Evolutionary conservation across 2,113 vertebrate genomes (phyloP).

Genomic region (Syngnathus floridae): DNA sequence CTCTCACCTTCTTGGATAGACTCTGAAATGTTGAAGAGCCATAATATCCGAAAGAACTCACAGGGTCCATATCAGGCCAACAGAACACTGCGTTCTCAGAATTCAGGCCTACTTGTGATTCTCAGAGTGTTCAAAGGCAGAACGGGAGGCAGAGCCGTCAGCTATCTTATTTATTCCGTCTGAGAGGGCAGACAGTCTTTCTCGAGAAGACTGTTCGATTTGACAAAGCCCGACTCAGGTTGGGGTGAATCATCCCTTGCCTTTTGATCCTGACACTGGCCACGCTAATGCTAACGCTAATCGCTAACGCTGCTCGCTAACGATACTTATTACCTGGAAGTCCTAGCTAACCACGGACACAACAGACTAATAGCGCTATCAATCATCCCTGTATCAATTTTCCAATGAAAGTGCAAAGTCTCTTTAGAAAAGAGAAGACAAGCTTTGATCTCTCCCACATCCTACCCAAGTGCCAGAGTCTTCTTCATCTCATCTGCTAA

Average conservation of each 20-base stretch:
- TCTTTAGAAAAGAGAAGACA: conserved; percentile 13
- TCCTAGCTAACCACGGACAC: conserved; percentile 29
- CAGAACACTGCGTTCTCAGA: background rate
- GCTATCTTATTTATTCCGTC: background rate
- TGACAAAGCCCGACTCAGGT: background rate
- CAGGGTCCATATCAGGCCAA: background rate
- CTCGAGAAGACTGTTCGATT: background rate
- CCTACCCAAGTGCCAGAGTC: conserved; percentile 6
- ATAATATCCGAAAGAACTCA: conserved; percentile 2
- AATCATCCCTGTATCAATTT: background rate
- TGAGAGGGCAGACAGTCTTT: background rate
- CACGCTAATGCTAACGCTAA: background rate
- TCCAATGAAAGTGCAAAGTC: background rate
- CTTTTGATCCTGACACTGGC: background rate
- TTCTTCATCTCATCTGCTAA: conserved; percentile 2
- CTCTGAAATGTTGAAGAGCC: background rate
- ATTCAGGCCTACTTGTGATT: conserved; percentile 3
- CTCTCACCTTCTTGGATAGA: background rate
- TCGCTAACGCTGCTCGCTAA: background rate
- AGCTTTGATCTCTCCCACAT: conserved; percentile 18
- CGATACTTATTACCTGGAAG: conserved; percentile 36
- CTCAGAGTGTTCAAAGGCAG: background rate
- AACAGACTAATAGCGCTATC: conserved; percentile 15
- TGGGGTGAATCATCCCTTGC: background rate
- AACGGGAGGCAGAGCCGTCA: background rate